Conservation (phyloP, 2,113 vertebrate genomes). For the Thunnus maccoyii region DNA sequence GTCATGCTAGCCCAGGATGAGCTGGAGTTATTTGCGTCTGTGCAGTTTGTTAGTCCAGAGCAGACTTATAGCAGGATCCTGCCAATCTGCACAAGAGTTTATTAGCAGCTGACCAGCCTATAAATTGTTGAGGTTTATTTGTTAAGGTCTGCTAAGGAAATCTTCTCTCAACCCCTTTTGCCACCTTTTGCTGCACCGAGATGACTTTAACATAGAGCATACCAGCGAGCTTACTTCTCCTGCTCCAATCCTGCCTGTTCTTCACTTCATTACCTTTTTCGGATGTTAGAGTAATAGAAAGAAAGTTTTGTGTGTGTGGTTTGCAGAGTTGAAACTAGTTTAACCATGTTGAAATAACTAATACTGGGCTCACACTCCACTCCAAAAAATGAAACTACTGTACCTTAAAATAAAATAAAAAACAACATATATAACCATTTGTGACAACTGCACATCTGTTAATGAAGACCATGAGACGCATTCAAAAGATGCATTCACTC, state of each 20-base stretch:
- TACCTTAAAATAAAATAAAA: too few relatives aligned
- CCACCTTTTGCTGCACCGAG: neutral
- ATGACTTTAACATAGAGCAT: constrained; percentile 15
- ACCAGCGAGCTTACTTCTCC: constrained; percentile 2
- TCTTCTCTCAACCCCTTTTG: constrained; percentile 26
- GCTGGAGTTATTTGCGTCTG: constrained; percentile 33
- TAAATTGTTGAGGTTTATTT: constrained; percentile 48
- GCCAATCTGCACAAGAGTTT: constrained; percentile 44
- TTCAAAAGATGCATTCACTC: too few relatives aligned
- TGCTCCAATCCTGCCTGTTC: neutral
- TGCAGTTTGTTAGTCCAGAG: constrained; percentile 35
- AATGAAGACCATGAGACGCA: too few relatives aligned
- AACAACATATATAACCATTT: too few relatives aligned
- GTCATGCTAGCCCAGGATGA: constrained; percentile 29
- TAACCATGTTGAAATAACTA: neutral
- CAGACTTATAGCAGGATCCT: constrained; percentile 39
- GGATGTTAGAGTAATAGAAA: neutral
- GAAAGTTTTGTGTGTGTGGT: neutral
- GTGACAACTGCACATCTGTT: too few relatives aligned
- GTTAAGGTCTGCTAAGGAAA: constrained; percentile 32
- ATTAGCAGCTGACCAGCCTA: constrained; percentile 36
- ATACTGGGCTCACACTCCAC: too few relatives aligned
- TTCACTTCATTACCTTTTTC: constrained; percentile 27
- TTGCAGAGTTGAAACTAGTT: neutral
- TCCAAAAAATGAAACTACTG: too few relatives aligned